Evolutionary conservation across 2,797 vertebrate genomes (phyloP), one percentile per base, ranked within the genome.

Genomic region (Spinus pinus): DNA sequence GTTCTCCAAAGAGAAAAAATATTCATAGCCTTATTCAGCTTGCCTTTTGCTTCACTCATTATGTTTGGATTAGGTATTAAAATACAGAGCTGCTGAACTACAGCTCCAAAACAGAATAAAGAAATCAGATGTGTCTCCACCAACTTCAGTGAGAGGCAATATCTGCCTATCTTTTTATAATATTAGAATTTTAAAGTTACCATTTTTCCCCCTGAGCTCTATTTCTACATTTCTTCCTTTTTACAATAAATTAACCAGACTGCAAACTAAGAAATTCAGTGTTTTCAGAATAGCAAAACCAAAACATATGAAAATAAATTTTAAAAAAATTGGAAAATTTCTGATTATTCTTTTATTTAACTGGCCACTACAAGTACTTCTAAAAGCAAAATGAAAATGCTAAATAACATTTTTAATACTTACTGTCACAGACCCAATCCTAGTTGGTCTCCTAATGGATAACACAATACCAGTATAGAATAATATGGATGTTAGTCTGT

Each of bases 1-100:
- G 5, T 62, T 60, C 94, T 96, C 95, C 94, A 86, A 78, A 82
- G 31, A 94, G 79, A 49, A 85, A 86, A 88, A 37, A 87, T 31
- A 85, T 86, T 70, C 91, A 87, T 78, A 78, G 30, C 23, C 7
- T 49, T 42, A 56, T 95, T 96, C 62, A 41, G 70, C 21, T 75
- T 66, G 57, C 8, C 46, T 81, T 54, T 82, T 82, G 19, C 61
- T 91, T 92, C 73, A 30, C 33, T 77, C 16, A 22, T 85, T 83
- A 53, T 66, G 73, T 74, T 85, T 82, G 53, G 39, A 94, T 50
- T 77, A 87, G 80, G 42, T 42, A 82, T 42, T 75, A 61, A 87
- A 86, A 90, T 82, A 77, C 2, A 81, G 50, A 85, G n/a, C 51
- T 93, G 75, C 88, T 92, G 71, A 95, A 84, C 56, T 92, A n/a